A percentile compares a stretch with the other conserved stretches of the same genome.
Evolutionary conservation across 2,113 vertebrate species (phyloP).

Genomic region (Mormyrus lacerda): DNA sequence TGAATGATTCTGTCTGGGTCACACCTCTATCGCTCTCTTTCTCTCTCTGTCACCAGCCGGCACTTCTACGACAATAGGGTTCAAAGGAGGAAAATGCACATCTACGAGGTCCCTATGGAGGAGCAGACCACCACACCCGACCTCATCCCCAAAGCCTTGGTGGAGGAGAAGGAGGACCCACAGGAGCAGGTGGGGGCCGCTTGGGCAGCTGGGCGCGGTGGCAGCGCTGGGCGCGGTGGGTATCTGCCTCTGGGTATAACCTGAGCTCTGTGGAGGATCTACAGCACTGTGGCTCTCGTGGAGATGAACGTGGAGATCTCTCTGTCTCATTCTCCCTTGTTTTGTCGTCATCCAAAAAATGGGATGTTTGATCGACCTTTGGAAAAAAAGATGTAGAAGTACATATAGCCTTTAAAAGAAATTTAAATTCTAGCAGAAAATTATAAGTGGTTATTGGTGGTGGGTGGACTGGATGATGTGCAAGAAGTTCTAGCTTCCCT

Average conservation of each 20-base stretch:
- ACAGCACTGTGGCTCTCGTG: neutral
- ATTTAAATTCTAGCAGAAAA: neutral
- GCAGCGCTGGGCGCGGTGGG: neutral
- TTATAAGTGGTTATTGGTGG: neutral
- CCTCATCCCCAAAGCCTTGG: conserved; percentile 65
- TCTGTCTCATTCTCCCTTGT: neutral
- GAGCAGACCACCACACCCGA: conserved; percentile 70
- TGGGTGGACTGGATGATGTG: neutral
- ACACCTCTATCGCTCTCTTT: neutral
- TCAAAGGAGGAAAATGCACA: conserved; percentile 28
- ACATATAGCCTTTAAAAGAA: neutral
- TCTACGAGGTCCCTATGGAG: conserved; percentile 58
- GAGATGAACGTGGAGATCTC: neutral
- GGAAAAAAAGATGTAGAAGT: neutral
- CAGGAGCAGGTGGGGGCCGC: conserved; percentile 39
- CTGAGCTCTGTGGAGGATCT: neutral
- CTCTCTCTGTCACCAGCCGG: neutral
- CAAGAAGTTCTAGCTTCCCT: neutral
- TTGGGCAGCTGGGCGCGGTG: neutral
- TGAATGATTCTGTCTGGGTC: neutral
- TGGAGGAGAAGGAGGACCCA: conserved; percentile 44
- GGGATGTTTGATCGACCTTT: neutral
- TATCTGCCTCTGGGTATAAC: neutral
- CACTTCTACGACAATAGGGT: neutral
- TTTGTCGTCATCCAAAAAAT: neutral